Base-by-base conservation (phyloP, 1,140 invertebrate genomes). In the Cataglyphis hispanica region DNA sequence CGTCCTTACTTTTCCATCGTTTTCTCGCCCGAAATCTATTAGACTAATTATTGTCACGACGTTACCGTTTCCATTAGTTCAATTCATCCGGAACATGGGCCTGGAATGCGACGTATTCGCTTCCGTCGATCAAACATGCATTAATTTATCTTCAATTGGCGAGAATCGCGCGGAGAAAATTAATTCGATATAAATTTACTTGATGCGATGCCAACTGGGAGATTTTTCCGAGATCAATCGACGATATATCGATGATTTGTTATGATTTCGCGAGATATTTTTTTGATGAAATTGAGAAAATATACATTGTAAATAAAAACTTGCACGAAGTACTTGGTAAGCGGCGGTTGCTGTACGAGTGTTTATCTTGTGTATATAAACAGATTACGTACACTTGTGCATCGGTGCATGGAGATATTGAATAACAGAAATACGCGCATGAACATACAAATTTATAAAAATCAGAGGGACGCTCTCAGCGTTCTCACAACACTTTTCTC, bases 11-110 rank as follows among this genome's bases (percentile, higher is more conserved):
- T 60, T 64, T 78, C 74, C 19, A 60, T 37, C 60, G 10, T 78
- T 66, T 58, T 85, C 63, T 69, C 31, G 22, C 25, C 22, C 10
- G 43, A 74, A 61, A 84, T 75, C 72, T 84, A 84, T 72, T 84
- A 84, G 70, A 64, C 81, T 64, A 76, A 84, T 84, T 64, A 76
- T 77, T 50, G 56, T 84, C 70, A 37, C 67, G n/a, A 40, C 72
- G 58, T 74, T 37, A 16, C 67, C 53, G 67, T 19, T 56, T 72
- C 50, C 50, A 72, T 56, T 72, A 72, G 69, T 72, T 19, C 66
- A 53, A 81, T n/a, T 78, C 43, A 67, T 76, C 46, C 11, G 81
- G 72, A 84, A 84, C 80, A 63, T 70, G 27, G 53, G 19, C 19
- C 43, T 22, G 56, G 58, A 84, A 75, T 61, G 72, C 43, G 25